These are phyloP conservation scores for Chelonoidis abingdonii DNA, from an alignment of 2,113 vertebrate species.

Conservation along the genomic window DNA sequence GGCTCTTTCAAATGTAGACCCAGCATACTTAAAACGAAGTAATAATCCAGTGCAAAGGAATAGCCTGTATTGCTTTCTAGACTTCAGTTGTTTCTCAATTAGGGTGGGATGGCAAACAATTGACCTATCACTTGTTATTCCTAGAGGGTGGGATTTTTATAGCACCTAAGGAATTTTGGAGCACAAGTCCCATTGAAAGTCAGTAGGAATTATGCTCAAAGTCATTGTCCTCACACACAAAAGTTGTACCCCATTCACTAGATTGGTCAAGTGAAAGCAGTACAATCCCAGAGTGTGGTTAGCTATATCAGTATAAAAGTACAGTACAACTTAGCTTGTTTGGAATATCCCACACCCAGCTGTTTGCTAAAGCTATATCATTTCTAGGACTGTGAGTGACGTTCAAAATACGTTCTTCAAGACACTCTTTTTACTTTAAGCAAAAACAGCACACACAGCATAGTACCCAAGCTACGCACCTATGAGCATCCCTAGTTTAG, in stretches of 20 bases:
- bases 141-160: accelerated
- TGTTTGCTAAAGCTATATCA: no score
- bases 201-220: accelerated
- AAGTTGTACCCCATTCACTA: no score
- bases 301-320: no score
- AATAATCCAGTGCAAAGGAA: neutral
- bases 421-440: neutral
- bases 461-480: accelerated
- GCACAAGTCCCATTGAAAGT: accelerated
- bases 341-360: neutral
- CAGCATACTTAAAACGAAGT: neutral
- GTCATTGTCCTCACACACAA: accelerated
- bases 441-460: neutral
- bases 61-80: accelerated
- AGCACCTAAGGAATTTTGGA: accelerated
- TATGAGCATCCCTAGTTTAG: neutral
- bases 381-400: neutral
- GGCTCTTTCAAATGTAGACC: accelerated
- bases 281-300: no score
- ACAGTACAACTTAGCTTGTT: neutral
- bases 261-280: no score
- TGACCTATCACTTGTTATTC: neutral
- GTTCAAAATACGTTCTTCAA: neutral
- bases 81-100: accelerated
- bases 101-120: accelerated